Evolutionary conservation across 2,888 invertebrate genomes (phyloP).

Genomic region (Philaethria dido): DNA sequence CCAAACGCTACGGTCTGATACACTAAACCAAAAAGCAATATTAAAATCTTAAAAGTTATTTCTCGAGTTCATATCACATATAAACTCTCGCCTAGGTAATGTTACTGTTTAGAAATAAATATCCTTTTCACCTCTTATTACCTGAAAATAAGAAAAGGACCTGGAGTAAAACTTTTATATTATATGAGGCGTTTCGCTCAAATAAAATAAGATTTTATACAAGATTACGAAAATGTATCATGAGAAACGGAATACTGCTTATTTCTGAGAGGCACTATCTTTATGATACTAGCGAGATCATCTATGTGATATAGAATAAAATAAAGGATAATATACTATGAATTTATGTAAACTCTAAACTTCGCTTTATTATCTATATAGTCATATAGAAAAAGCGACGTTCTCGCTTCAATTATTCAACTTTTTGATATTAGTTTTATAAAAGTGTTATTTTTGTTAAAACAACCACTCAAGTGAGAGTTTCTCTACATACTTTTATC

Average conservation of each 20-base stretch:
- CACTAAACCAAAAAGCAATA: no score
- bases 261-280: conserved; percentile 39
- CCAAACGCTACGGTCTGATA: no score
- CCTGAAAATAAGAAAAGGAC: conserved; percentile 13
- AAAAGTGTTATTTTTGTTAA: not conserved
- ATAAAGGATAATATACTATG: conserved; percentile 6
- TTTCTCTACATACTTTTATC: no score
- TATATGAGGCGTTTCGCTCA: conserved; percentile 11
- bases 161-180: not conserved
- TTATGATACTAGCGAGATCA: conserved; percentile 38
- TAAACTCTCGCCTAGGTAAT: not conserved
- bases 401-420: not conserved
- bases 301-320: conserved; percentile 21
- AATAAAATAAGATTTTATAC: conserved; percentile 32
- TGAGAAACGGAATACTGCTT: conserved; percentile 22
- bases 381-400: not conserved
- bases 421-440: conserved; percentile 1
- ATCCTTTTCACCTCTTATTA: not conserved
- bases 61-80: not conserved
- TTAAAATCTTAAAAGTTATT: not conserved
- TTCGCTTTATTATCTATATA: not conserved
- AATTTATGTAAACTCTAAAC: conserved; percentile 2
- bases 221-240: conserved; percentile 34
- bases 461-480: not conserved
- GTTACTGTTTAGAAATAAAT: conserved; percentile 1